Evolutionary conservation across 2,888 invertebrate species (phyloP), one percentile per base, ranked within the genome.

Genomic region (Melanophora roralis): DNA sequence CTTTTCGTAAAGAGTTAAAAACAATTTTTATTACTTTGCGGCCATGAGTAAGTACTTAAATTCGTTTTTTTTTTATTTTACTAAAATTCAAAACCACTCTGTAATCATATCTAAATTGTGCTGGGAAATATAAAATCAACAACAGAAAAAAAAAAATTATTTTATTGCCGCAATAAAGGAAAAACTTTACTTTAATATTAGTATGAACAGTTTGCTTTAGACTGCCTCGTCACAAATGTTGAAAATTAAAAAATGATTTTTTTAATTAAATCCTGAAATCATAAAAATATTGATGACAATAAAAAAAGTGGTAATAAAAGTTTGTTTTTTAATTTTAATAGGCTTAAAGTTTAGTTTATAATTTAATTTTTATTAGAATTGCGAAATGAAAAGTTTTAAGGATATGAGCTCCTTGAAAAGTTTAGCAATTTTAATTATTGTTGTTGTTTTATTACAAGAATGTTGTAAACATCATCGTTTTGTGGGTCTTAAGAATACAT

Each of bases 261-360:
- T 60, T 62, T 62, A 62, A 62, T 72, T 53, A 45, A 53, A 43
- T 19, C 47, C 9, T 6, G 11, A 47, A n/a, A 27, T 40, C 43
- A 47, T 64, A 73, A 73, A 64, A 64, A 34, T 64, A 57, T 55
- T 73, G 40, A 27, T 14, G 32, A 47, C 57, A 8, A 34, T 21
- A 47, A 23, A 67, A 49, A 38, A 21, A 57, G n/a, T 27, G 6
- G 38, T n/a, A 5, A 57, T 57, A 12, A 57, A 57, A 57, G 19
- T 45, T 38, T 27, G 32, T 43, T 43, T n/a, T n/a, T 43, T 32
- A 16, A 19, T 27, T 3, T 3, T 27, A 27, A 27, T 27, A 6
- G 27, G 27, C 27, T 27, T 27, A 27, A 27, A 27, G 27, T 27
- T 6, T 5, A 27, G 6, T 27, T 27, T 27, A 5, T 27, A 27